A percentile compares a stretch with the other conserved stretches of the same genome.
Conservation (phyloP, 2,888 invertebrate species). For the Sinotaia quadrata region DNA sequence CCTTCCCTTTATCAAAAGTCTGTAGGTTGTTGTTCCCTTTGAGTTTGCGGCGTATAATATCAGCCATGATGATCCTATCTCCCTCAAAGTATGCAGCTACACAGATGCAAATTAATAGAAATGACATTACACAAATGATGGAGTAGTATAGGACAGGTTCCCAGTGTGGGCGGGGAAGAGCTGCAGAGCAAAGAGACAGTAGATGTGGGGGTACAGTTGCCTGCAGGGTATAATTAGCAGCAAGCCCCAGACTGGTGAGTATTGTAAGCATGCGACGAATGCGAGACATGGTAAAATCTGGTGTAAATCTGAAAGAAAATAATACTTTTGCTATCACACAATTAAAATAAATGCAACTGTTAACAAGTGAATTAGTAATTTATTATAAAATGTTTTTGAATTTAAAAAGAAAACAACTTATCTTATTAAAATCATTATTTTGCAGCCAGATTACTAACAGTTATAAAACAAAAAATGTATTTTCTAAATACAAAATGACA, state of each 20-base stretch:
- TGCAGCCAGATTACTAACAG: too few relatives aligned
- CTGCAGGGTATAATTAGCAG: slow-evolving; percentile 78
- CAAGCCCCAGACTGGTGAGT: slow-evolving; percentile 69
- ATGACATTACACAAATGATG: slow-evolving; percentile 72
- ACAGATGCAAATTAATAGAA: slow-evolving; percentile 79
- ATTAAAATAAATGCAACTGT: too few relatives aligned
- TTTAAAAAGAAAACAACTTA: too few relatives aligned
- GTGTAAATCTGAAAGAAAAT: slow-evolving; percentile 79
- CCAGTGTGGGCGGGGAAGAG: slow-evolving; percentile 84
- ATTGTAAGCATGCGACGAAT: slow-evolving; percentile 76
- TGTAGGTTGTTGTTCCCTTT: slow-evolving; percentile 73
- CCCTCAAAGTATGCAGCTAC: slow-evolving; percentile 82
- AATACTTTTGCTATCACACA: too few relatives aligned
- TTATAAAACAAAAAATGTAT: too few relatives aligned
- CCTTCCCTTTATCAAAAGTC: slow-evolving; percentile 76
- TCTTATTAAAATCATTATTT: too few relatives aligned
- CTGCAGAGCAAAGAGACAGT: slow-evolving; percentile 80
- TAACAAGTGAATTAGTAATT: too few relatives aligned
- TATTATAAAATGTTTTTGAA: background rate
- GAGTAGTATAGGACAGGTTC: slow-evolving; percentile 81
- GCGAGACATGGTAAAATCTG: slow-evolving; percentile 87
- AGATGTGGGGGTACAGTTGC: slow-evolving; percentile 80
- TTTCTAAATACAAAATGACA: too few relatives aligned
- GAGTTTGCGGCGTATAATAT: slow-evolving; percentile 63
- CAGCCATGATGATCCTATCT: slow-evolving; percentile 77